Conservation (phyloP, 2,797 vertebrate genomes). For the Urosaurus nigricauda region DNA sequence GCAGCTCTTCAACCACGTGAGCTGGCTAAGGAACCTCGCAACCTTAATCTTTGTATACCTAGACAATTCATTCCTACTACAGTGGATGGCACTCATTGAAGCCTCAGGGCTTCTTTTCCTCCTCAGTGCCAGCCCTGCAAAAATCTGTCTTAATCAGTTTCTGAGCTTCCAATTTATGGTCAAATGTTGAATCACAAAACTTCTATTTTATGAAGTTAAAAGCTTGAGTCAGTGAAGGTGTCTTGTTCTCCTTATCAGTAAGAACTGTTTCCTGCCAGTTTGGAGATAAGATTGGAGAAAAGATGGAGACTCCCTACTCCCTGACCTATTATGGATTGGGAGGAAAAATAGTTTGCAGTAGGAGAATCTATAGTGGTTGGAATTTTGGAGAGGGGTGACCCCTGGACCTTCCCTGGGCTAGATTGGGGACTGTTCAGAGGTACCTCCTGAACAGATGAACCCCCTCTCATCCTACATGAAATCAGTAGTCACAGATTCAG, state of each 20-base stretch:
- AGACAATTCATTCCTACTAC: constrained; percentile 16
- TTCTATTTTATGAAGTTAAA: not conserved
- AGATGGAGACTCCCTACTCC: not conserved
- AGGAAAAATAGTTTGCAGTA: too few relatives aligned
- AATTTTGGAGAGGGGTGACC: too few relatives aligned
- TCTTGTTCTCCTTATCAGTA: not conserved
- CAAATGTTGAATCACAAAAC: constrained; percentile 26
- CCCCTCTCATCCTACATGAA: not conserved
- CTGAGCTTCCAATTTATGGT: not conserved
- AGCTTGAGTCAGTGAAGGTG: constrained; percentile 2
- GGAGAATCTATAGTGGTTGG: too few relatives aligned
- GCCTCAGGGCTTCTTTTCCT: not conserved
- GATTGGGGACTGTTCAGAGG: too few relatives aligned
- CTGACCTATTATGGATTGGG: too few relatives aligned
- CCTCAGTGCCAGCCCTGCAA: not conserved
- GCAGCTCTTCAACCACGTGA: constrained; percentile 54
- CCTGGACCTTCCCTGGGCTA: too few relatives aligned
- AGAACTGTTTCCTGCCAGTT: not conserved
- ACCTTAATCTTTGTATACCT: constrained; percentile 22
- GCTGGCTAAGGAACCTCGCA: constrained; percentile 52
- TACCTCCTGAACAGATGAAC: too few relatives aligned
- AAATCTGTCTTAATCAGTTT: not conserved
- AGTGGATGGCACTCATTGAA: not conserved
- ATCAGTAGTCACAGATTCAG: not conserved
- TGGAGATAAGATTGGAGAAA: not conserved